Conservation (phyloP, 2,113 vertebrate genomes). For the Progne subis region DNA sequence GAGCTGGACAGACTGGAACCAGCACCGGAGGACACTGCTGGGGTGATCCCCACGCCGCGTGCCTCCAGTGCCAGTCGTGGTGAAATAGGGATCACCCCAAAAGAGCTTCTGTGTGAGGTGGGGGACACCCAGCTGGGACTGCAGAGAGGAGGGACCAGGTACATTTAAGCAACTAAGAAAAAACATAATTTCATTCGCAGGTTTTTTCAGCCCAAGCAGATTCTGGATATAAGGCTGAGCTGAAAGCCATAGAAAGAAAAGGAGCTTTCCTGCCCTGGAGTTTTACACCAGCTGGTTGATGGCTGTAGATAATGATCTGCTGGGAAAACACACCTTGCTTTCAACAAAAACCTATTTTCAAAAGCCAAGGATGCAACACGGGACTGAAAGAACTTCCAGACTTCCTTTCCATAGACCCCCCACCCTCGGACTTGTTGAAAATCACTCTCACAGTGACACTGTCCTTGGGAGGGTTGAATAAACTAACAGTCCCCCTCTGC, state of each 20-base stretch:
- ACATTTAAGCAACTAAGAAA: neutral
- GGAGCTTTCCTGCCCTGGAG: neutral
- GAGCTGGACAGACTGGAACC: neutral
- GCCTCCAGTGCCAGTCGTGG: too few species aligned
- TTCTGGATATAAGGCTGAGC: neutral
- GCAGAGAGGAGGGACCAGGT: neutral
- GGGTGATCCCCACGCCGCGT: neutral
- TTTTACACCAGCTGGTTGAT: neutral
- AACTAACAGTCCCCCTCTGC: neutral
- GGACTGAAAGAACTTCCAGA: neutral
- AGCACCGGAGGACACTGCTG: neutral
- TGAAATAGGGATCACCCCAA: neutral
- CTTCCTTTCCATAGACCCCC: neutral
- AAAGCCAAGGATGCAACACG: neutral
- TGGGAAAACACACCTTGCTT: neutral
- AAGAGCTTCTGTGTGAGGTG: neutral
- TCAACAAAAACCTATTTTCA: neutral
- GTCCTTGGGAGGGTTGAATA: neutral
- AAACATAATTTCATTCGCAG: neutral
- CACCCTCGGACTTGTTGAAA: neutral
- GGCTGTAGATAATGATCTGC: neutral
- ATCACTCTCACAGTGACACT: fast-evolving
- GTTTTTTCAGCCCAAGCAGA: neutral
- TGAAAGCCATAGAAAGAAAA: neutral
- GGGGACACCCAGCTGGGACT: neutral